Conservation (phyloP, 1,140 invertebrate genomes). For the Euura saliciscinereae region DNA sequence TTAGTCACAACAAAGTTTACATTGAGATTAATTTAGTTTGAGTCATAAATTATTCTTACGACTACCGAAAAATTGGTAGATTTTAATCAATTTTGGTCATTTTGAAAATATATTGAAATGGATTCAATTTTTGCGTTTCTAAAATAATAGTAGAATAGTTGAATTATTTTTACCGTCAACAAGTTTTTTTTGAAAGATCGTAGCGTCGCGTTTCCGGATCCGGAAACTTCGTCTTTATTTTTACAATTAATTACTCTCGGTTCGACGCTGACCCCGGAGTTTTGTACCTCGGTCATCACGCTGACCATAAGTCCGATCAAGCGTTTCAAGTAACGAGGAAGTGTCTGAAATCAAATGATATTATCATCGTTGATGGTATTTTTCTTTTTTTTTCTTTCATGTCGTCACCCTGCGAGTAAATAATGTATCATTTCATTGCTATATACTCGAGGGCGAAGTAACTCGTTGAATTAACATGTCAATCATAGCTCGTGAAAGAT, state of each 20-base stretch:
- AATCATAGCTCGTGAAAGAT: no score
- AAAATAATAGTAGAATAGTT: neutral
- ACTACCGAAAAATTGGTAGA: no score
- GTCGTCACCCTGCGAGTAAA: no score
- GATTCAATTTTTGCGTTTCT: neutral
- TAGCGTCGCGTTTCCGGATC: conserved; percentile 24
- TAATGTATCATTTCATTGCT: no score
- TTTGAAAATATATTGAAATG: neutral
- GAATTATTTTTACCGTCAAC: conserved; percentile 22
- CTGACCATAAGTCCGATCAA: conserved; percentile 38
- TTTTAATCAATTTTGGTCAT: no score
- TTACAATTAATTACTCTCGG: conserved; percentile 15
- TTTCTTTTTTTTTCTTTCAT: no score
- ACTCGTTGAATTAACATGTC: no score
- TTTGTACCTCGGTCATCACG: conserved; percentile 40
- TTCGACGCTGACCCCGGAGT: conserved; percentile 35
- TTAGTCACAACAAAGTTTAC: no score
- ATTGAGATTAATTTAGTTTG: no score
- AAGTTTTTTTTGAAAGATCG: conserved; percentile 35
- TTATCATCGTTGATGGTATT: no score
- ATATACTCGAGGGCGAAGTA: no score
- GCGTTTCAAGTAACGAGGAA: conserved; percentile 42
- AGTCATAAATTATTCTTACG: no score
- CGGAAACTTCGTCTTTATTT: conserved; percentile 30
- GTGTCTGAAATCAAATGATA: conserved; percentile 34